Percentiles rank a stretch among this genome's conserved stretches.
phyloP scores from a whole-genome alignment of 2,113 vertebrate species.

The Heptranchias perlo region DNA sequence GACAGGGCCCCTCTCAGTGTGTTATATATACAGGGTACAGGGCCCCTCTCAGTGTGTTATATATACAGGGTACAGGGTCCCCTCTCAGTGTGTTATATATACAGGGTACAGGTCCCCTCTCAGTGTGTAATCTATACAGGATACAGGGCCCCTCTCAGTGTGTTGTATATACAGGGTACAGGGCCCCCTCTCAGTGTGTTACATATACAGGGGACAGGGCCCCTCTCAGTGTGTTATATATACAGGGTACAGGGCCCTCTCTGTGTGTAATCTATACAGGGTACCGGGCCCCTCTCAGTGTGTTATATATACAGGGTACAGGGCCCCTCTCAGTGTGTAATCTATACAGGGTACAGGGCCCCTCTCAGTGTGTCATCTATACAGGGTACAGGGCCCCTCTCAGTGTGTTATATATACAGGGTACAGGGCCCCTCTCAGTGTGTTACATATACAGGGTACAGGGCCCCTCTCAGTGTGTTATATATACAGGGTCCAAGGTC shows the following conservation, averaged over 20 bases:
- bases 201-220: neutral
- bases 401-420: neutral
- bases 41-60: neutral
- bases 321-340: neutral
- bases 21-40: neutral
- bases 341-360: neutral
- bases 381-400: neutral
- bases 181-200: neutral
- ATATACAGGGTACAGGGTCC: neutral
- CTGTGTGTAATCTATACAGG: neutral
- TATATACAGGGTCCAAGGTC: neutral
- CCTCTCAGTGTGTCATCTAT: neutral
- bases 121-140: neutral
- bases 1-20: neutral
- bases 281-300: neutral
- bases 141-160: neutral
- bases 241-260: neutral
- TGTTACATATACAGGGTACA: neutral
- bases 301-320: neutral
- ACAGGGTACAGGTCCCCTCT: neutral
- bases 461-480: neutral
- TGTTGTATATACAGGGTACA: neutral
- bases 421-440: neutral
- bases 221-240: neutral
- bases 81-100: neutral